Evolutionary conservation across 2,113 vertebrate species (phyloP), one percentile per base, ranked within the genome.

Genomic region (Dermatemys mawii): DNA sequence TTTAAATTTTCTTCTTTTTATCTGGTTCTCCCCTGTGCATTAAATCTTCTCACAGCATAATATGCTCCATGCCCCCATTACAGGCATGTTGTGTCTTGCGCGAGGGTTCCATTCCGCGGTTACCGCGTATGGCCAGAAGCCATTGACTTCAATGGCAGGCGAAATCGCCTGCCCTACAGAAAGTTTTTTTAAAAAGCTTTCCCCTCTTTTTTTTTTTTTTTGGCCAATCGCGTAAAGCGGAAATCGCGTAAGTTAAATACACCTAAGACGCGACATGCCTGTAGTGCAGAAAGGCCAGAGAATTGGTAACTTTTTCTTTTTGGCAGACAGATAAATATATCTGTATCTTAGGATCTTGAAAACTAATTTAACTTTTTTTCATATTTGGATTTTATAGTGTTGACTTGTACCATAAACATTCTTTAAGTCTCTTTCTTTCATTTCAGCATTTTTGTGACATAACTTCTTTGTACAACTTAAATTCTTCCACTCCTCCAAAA

Each of bases 381-480:
- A 70, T 70, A 70, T 70, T 70, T 1, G 0, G 87, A 44, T 53
- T 70, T 92, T 16, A 41, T 10, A 80, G 8, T 44, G 46, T 75
- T 81, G 19, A 80, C 0, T 1, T 9, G 11, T 41, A n/a, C 5
- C 48, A 48, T 29, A 87, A 96, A 85, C 2, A 27, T 24, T 87
- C 22, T 41, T 94, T 27, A 83, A 32, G 3, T 80, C 60, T 79
- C 5, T 21, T 87, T 83, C 32, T 48, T 84, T 82, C 24, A 1
- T 94, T 98, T 93, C 93, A 99, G 99, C 98, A 98, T 95, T 99
- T 99, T 97, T 99, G 96, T 97, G 98, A 98, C 70, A 98, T 96
- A 26, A 97, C 98, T n/a, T 98, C 98, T 60, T 97, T 98, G 26
- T 98, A 98, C 97, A 97, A 93, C 82, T 93, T 92, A 84, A 97